A percentile compares a stretch with the other conserved stretches of the same genome.
Conservation (phyloP, 2,113 vertebrate species). For the Campylomormyrus tamandua region DNA sequence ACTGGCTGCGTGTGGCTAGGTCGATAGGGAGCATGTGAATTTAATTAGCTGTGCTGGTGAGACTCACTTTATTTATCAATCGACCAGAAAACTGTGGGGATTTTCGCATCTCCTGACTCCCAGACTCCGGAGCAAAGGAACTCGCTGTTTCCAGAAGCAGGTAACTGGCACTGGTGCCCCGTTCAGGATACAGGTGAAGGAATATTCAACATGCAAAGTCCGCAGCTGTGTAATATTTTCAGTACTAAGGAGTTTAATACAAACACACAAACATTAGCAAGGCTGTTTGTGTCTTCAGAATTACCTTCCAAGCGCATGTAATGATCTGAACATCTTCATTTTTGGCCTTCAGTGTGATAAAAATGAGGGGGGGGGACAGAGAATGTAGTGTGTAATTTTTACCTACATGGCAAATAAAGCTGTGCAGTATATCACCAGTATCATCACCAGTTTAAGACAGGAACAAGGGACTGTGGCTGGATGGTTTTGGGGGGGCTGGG, state of each 20-base stretch:
- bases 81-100: slow-evolving; percentile 59
- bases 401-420: neutral
- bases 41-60: slow-evolving; percentile 65
- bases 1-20: slow-evolving; percentile 31
- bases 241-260: neutral
- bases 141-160: slow-evolving; percentile 51
- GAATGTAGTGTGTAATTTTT: neutral
- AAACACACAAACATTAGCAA: neutral
- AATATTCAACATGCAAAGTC: neutral
- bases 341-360: neutral
- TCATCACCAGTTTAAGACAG: neutral
- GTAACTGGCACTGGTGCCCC: neutral
- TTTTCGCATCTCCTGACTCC: neutral
- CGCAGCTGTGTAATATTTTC: neutral
- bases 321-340: neutral
- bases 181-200: neutral
- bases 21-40: slow-evolving; percentile 61
- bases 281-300: neutral
- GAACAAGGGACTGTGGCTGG: neutral
- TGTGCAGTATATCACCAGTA: neutral
- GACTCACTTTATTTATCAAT: slow-evolving; percentile 66
- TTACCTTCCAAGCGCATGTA: neutral
- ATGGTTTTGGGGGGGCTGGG: neutral
- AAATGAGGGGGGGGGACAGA: neutral
- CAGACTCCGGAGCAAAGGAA: slow-evolving; percentile 25